Evolutionary conservation across 2,113 vertebrate genomes (phyloP).

Genomic region (Colius striatus): DNA sequence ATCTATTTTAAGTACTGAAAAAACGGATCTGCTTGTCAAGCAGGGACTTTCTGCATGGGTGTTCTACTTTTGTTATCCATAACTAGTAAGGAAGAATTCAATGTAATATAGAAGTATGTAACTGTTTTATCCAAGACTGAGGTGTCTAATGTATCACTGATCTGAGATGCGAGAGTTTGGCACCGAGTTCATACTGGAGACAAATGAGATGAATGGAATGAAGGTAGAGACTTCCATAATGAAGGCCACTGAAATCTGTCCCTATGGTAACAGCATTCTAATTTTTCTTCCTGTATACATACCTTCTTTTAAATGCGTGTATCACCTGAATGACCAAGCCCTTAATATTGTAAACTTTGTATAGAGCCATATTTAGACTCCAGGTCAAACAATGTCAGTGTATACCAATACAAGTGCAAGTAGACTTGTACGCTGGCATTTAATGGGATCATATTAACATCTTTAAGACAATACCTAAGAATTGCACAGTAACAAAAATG

Average conservation of each 20-base stretch:
- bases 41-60: not conserved
- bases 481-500: not conserved
- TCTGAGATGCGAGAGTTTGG: conserved; percentile 3
- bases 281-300: not conserved
- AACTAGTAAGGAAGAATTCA: not conserved
- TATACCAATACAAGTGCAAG: not conserved
- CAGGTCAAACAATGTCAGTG: not conserved
- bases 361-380: not conserved
- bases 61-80: not conserved
- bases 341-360: not conserved
- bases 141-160: not conserved
- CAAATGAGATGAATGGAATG: not conserved
- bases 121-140: not conserved
- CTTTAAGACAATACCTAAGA: not conserved
- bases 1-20: not conserved
- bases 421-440: not conserved
- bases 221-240: not conserved
- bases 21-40: not conserved
- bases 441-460: not conserved
- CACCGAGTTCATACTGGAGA: not conserved
- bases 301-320: not conserved
- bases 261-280: not conserved
- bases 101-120: not conserved
- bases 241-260: not conserved
- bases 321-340: not conserved